Conservation (phyloP, 2,888 invertebrate genomes). For the Sialis fuliginosa region DNA sequence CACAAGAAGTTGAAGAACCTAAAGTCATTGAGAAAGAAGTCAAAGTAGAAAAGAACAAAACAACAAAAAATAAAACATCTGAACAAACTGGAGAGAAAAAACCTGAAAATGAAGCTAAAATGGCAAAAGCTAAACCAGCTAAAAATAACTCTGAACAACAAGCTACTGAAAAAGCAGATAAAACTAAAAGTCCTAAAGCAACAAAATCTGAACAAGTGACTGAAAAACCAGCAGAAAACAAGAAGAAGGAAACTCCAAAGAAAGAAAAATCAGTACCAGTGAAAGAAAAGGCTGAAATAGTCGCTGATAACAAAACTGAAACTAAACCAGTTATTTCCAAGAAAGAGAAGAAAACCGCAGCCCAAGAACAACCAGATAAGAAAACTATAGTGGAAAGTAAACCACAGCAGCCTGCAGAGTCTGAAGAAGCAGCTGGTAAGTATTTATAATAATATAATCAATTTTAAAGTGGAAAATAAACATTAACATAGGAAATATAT, state of each 20-base stretch:
- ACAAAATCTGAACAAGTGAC: not conserved
- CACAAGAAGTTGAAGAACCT: not conserved
- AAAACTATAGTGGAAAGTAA: not conserved
- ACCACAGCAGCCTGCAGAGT: not conserved
- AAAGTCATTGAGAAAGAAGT: constrained; percentile 11
- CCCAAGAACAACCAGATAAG: not conserved
- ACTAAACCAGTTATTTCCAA: not conserved
- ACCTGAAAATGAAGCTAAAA: not conserved
- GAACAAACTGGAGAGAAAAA: not conserved
- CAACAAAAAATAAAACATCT: not conserved
- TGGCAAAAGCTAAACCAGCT: not conserved
- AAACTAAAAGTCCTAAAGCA: constrained; percentile 1
- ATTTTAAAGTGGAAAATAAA: too few species aligned
- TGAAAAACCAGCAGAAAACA: not conserved
- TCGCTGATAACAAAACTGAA: constrained; percentile 7
- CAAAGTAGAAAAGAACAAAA: not conserved
- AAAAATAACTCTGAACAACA: constrained; percentile 16
- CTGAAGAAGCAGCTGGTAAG: not conserved
- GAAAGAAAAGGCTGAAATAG: not conserved
- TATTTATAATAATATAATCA: not conserved
- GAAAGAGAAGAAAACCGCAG: not conserved
- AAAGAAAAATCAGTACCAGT: not conserved
- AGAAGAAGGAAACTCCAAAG: not conserved
- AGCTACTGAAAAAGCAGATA: constrained; percentile 21
- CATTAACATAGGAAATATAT: too few species aligned